A percentile compares a stretch with the other conserved stretches of the same genome.
These are phyloP conservation scores for Odontocolon sp. DNA, from an alignment of 2,888 invertebrate species.

Conservation along the genomic window DNA sequence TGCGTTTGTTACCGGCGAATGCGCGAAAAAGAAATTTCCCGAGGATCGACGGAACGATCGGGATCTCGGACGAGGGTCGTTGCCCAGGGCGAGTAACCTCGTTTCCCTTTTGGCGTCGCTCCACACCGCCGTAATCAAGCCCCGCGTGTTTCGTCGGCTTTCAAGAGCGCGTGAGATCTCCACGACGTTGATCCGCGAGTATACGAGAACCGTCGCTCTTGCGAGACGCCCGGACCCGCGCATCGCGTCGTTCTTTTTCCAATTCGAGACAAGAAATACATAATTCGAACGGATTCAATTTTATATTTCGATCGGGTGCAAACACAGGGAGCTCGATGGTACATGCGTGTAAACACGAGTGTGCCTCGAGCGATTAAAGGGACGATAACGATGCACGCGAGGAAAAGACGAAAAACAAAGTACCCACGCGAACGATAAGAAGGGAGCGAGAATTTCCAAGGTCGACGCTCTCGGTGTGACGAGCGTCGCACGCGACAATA, in stretches of 20 bases:
- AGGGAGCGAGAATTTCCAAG: slow-evolving; percentile 44
- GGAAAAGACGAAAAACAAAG: not conserved
- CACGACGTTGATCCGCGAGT: slow-evolving; percentile 67
- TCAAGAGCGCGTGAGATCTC: slow-evolving; percentile 66
- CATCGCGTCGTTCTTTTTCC: slow-evolving; percentile 6
- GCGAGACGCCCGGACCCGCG: no score
- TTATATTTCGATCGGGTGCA: no score
- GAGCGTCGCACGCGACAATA: slow-evolving; percentile 34
- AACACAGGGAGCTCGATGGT: no score
- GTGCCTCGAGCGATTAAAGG: slow-evolving; percentile 43
- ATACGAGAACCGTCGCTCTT: no score
- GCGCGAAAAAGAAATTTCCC: no score
- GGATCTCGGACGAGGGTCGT: not conserved
- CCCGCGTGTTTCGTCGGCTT: slow-evolving; percentile 69
- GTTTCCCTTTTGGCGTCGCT: slow-evolving; percentile 43
- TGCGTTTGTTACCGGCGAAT: slow-evolving; percentile 25
- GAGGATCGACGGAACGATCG: not conserved
- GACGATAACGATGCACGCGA: slow-evolving; percentile 37
- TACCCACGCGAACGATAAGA: not conserved
- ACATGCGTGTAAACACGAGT: not conserved
- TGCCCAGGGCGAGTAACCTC: slow-evolving; percentile 28
- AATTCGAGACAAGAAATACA: slow-evolving; percentile 3
- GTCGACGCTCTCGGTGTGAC: slow-evolving; percentile 49
- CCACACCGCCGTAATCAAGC: slow-evolving; percentile 66
- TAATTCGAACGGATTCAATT: no score